phyloP scores from a whole-genome alignment of 1,140 invertebrate species.

The Vanessa atalanta region DNA sequence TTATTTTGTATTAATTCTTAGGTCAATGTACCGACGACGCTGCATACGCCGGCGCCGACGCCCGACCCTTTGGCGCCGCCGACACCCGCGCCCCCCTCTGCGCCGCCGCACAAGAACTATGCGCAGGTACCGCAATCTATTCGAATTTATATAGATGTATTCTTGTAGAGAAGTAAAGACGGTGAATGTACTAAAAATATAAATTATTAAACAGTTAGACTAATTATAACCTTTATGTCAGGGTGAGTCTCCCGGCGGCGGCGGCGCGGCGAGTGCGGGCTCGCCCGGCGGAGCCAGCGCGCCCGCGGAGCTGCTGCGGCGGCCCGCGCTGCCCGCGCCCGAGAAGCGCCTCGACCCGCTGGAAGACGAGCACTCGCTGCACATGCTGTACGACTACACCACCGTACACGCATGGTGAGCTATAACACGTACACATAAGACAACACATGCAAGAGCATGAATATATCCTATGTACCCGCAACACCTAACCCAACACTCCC shows the following conservation, averaged over 20 bases:
- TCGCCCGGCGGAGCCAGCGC: constrained; percentile 36
- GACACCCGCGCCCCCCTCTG: constrained; percentile 70
- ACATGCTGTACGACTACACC: constrained; percentile 93
- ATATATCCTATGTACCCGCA: too few species aligned
- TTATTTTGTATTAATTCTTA: constrained; percentile 11
- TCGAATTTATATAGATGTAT: neutral
- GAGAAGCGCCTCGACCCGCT: constrained; percentile 83
- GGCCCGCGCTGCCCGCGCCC: constrained; percentile 80
- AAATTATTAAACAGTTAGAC: too few species aligned
- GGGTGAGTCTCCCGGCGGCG: constrained; percentile 38
- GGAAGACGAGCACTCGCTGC: constrained; percentile 89
- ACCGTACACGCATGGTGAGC: constrained; percentile 91
- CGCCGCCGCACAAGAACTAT: constrained; percentile 62
- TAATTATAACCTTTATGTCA: neutral
- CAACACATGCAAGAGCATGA: too few species aligned
- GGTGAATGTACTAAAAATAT: too few species aligned
- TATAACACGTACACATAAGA: neutral
- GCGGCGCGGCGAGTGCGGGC: constrained; percentile 51
- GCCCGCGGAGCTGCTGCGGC: constrained; percentile 79
- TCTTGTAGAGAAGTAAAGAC: neutral
- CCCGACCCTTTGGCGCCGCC: constrained; percentile 82
- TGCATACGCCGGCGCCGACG: constrained; percentile 81
- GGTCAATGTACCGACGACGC: constrained; percentile 63
- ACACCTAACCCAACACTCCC: too few species aligned
- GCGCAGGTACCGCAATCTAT: constrained; percentile 51